A percentile compares a stretch with the other conserved stretches of the same genome.
Conservation (phyloP, 2,888 invertebrate species). For the Lasioglossum morio region DNA sequence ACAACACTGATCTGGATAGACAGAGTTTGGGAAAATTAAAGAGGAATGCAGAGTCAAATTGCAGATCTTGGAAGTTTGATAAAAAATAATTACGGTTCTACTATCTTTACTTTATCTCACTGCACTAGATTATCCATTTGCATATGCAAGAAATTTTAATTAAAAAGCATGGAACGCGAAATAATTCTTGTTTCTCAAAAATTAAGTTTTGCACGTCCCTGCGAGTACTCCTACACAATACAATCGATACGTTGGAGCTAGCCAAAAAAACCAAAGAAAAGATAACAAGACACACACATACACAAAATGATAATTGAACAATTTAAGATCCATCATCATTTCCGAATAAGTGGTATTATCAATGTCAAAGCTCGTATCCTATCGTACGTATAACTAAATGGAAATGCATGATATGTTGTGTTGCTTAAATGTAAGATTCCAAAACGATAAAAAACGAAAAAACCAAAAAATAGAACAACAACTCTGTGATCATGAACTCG, state of each 20-base stretch:
- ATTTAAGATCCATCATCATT: constrained; percentile 37
- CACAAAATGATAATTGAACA: constrained; percentile 9
- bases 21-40: neutral
- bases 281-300: neutral
- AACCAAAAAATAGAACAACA: constrained; percentile 19
- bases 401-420: constrained; percentile 53
- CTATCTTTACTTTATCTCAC: neutral
- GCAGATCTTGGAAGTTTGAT: neutral
- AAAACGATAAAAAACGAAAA: constrained; percentile 7
- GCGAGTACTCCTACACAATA: neutral
- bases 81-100: neutral
- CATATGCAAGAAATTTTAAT: neutral
- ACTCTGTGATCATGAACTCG: constrained; percentile 34
- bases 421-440: constrained; percentile 44
- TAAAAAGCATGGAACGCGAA: neutral
- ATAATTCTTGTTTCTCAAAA: neutral
- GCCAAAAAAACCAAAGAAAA: constrained; percentile 8
- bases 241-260: constrained; percentile 10
- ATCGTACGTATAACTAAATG: constrained; percentile 47
- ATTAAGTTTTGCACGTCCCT: neutral
- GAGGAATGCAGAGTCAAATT: neutral
- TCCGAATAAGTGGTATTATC: constrained; percentile 44
- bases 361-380: constrained; percentile 54
- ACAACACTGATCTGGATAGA: neutral
- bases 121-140: neutral